Percentiles rank a stretch among this genome's conserved stretches.
These are phyloP conservation scores for Phoebastria nigripes DNA, from an alignment of 2,797 vertebrate species.

Conservation along the genomic window DNA sequence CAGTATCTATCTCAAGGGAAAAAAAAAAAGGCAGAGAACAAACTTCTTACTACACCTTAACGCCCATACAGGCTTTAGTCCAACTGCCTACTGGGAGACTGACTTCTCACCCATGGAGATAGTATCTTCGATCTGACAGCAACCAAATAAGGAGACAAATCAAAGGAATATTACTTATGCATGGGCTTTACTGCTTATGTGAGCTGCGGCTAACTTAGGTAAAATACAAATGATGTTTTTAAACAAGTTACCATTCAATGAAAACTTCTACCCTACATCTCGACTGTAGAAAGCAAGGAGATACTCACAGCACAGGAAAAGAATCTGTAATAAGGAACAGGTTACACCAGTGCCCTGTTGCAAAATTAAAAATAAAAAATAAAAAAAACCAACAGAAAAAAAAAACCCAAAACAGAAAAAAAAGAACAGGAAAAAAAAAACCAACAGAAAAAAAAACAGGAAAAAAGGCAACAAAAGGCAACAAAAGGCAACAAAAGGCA, in stretches of 20 bases:
- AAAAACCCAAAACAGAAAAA: too few species aligned
- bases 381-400: neutral
- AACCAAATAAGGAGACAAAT: neutral
- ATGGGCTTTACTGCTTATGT: neutral
- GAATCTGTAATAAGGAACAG: neutral
- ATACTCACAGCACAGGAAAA: neutral
- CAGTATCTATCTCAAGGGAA: neutral
- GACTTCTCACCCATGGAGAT: neutral
- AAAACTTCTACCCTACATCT: neutral
- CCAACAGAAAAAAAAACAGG: too few species aligned
- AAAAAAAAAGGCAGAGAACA: neutral
- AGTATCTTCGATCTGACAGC: neutral
- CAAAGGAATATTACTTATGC: neutral
- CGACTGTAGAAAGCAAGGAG: neutral
- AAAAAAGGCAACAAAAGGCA: too few species aligned
- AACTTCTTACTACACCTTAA: neutral
- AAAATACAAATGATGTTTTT: neutral
- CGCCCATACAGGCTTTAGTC: neutral
- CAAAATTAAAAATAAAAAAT: neutral
- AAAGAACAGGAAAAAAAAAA: too few species aligned
- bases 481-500: too few species aligned
- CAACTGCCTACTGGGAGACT: neutral
- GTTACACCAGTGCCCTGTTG: neutral
- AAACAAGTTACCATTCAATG: neutral
- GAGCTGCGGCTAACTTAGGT: neutral